phyloP scores from a whole-genome alignment of 2,888 invertebrate species.

The Phragmatobia fuliginosa region DNA sequence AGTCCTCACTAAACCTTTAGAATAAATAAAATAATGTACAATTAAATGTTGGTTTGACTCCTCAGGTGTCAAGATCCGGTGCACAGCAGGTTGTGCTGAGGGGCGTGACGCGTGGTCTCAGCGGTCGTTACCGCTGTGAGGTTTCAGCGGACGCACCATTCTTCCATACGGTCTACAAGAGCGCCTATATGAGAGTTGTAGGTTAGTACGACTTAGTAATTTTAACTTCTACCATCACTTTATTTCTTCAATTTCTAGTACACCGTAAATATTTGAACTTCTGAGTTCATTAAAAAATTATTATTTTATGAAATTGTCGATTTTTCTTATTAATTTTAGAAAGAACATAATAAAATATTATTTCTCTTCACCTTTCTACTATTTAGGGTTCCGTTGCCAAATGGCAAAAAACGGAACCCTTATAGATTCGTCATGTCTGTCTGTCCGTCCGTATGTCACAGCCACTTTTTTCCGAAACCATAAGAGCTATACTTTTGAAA shows the following conservation, averaged over 20 bases:
- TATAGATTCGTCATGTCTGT: no score
- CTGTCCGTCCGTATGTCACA: no score
- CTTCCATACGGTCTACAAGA: constrained; percentile 89
- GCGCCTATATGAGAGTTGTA: constrained; percentile 90
- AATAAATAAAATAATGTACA: background rate
- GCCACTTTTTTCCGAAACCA: no score
- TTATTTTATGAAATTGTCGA: background rate
- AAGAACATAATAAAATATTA: no score
- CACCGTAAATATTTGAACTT: background rate
- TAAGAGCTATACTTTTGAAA: no score
- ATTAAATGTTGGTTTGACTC: constrained; percentile 7
- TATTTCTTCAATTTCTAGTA: background rate
- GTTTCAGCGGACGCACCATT: constrained; percentile 91
- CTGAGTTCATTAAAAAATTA: no score
- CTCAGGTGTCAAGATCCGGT: constrained; percentile 88
- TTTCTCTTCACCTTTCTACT: background rate
- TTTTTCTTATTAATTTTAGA: background rate
- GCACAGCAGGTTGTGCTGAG: constrained; percentile 89
- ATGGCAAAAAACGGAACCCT: no score
- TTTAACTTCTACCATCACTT: background rate
- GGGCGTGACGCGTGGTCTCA: constrained; percentile 88
- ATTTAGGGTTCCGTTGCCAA: no score
- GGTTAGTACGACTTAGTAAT: constrained; percentile 85
- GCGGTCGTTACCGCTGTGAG: constrained; percentile 91
- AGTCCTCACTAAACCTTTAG: background rate